Percentiles rank a stretch among this genome's conserved stretches.
These are phyloP conservation scores for Scaptomyza montana DNA, from an alignment of 1,140 invertebrate species.

Conservation along the genomic window DNA sequence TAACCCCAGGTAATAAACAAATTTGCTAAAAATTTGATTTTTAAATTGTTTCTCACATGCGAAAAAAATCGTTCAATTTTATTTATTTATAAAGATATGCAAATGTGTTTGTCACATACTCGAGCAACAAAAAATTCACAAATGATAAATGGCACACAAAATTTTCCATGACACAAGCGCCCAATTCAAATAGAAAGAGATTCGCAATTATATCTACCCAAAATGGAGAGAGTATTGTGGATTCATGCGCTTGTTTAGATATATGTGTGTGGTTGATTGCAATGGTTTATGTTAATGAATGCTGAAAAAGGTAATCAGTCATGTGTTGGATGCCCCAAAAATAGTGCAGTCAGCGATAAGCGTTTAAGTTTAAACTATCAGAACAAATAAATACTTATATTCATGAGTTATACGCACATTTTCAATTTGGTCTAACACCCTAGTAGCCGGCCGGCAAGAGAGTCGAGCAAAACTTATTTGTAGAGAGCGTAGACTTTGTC, in stretches of 20 bases:
- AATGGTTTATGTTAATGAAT: slow-evolving; percentile 38
- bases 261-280: not conserved
- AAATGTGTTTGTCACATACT: slow-evolving; percentile 36
- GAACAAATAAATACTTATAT: too few relatives aligned
- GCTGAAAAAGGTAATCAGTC: slow-evolving; percentile 63
- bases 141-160: slow-evolving; percentile 28
- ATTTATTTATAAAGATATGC: slow-evolving; percentile 46
- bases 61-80: slow-evolving; percentile 19
- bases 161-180: slow-evolving; percentile 53
- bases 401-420: slow-evolving; percentile 33
- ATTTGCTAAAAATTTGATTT: slow-evolving; percentile 19
- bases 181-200: slow-evolving; percentile 21
- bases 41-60: not conserved
- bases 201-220: not conserved
- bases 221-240: not conserved
- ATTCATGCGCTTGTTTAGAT: not conserved
- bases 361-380: slow-evolving; percentile 53
- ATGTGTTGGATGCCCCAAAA: slow-evolving; percentile 25
- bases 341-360: slow-evolving; percentile 31
- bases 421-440: slow-evolving; percentile 64
- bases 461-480: slow-evolving; percentile 63
- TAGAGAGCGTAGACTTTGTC: slow-evolving; percentile 49
- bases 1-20: slow-evolving; percentile 26
- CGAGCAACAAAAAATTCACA: slow-evolving; percentile 10
- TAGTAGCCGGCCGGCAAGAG: slow-evolving; percentile 48